Conservation (phyloP, 2,113 vertebrate genomes). For the Peromyscus californicus region DNA sequence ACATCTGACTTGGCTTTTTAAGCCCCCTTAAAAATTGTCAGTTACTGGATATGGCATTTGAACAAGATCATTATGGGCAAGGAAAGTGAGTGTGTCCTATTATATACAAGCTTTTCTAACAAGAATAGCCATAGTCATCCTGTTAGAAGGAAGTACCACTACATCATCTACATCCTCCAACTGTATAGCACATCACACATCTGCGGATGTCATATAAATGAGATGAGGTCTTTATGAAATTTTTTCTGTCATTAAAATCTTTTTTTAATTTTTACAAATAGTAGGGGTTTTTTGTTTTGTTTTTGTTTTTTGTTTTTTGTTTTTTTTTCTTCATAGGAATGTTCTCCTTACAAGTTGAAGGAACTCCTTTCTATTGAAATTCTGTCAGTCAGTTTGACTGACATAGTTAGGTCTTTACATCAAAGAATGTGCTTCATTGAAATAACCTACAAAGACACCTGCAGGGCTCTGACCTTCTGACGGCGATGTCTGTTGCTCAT, state of each 20-base stretch:
- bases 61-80: not conserved
- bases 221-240: not conserved
- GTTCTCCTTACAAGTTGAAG: not conserved
- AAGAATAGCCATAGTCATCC: not conserved
- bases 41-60: not conserved
- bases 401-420: conserved; percentile 1
- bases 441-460: not conserved
- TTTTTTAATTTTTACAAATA: conserved; percentile 36
- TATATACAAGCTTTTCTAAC: not conserved
- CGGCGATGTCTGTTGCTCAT: conserved; percentile 40
- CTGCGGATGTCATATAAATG: not conserved
- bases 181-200: not conserved
- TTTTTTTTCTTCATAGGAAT: not conserved
- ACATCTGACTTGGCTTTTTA: conserved; percentile 58
- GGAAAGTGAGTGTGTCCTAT: not conserved
- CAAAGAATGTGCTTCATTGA: conserved; percentile 29
- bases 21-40: not conserved
- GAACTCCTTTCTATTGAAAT: not conserved
- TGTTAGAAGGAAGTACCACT: not conserved
- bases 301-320: conserved; percentile 15
- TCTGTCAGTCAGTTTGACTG: not conserved
- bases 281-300: not conserved
- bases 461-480: conserved; percentile 21
- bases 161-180: not conserved
- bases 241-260: conserved; percentile 15